Evolutionary conservation across 2,888 invertebrate genomes (phyloP), one percentile per base, ranked within the genome.

Genomic region (Tenthredo mesomela): DNA sequence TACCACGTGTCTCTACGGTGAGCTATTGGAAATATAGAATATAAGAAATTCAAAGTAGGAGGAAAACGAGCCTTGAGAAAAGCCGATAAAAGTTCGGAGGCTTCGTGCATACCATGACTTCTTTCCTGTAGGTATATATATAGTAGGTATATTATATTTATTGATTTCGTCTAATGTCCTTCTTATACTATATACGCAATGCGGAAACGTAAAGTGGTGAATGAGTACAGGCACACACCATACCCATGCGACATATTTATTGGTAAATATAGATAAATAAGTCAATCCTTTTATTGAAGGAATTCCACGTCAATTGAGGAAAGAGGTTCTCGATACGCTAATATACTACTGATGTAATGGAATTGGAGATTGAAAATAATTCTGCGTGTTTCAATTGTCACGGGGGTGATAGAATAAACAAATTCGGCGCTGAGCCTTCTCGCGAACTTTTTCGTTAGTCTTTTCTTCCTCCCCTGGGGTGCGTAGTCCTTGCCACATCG

Each of bases 21-120:
- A 21, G 80, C 50, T 75, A 58, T 58, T n/a, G 58, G 58, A 58
- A 58, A 33, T 58, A 37, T 78, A 29, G 80, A 61, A 40, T 58
- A 61, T 80, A 80, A 61, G 61, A 29, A 61, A 80, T 37, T 80
- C 54, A 50, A 77, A 77, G 54, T 77, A 77, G 18, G 33, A 54
- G 77, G 54, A 77, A 61, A 80, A 80, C 58, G 61, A 80, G 80
- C 80, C 61, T 33, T n/a, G 61, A 61, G 80, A 80, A 67, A 80
- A 61, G 61, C 80, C 80, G 80, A 80, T 80, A 80, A 80, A 80
- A 80, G 61, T 58, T 37, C 40, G 25, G 80, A 37, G 40, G 25
- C 61, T 61, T 25, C 80, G 33, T 61, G 80, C 33, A 80, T 50
- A 61, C 40, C 61, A 37, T 37, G 33, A 58, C 37, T 80, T 21